These are phyloP conservation scores for Drosophila setifemur DNA, from an alignment of 1,140 invertebrate species.

Conservation along the genomic window DNA sequence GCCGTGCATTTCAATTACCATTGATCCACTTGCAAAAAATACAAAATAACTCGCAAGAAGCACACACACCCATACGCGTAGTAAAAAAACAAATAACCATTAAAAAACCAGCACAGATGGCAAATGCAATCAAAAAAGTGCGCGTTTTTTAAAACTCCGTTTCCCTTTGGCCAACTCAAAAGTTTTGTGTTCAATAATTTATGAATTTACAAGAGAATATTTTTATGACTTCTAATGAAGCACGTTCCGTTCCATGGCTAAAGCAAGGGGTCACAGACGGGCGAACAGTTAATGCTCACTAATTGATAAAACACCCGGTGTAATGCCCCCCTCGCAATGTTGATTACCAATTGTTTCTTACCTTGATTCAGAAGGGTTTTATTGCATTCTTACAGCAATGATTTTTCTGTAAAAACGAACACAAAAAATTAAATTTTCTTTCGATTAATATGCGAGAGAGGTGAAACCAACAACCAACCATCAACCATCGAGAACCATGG, in stretches of 20 bases:
- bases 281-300: conserved; percentile 22
- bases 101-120: not conserved
- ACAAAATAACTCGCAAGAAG: conserved; percentile 4
- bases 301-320: conserved; percentile 25
- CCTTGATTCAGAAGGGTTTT: conserved; percentile 23
- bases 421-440: too few species aligned
- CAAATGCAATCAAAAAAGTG: not conserved
- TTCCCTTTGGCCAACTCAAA: not conserved
- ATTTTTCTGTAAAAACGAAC: too few species aligned
- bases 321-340: not conserved
- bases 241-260: not conserved
- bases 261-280: not conserved
- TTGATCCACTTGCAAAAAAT: conserved; percentile 55
- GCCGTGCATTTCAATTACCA: conserved; percentile 67
- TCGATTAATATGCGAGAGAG: conserved; percentile 56
- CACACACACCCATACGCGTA: not conserved
- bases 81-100: conserved; percentile 9
- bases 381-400: not conserved
- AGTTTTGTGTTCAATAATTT: conserved; percentile 19
- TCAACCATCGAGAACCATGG: not conserved
- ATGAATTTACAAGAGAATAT: conserved; percentile 11
- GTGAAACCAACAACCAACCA: conserved; percentile 6
- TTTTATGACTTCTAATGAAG: conserved; percentile 33
- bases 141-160: too few species aligned
- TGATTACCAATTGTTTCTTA: conserved; percentile 25